Conservation (phyloP, 2,888 invertebrate species). For the Lymantria dispar region DNA sequence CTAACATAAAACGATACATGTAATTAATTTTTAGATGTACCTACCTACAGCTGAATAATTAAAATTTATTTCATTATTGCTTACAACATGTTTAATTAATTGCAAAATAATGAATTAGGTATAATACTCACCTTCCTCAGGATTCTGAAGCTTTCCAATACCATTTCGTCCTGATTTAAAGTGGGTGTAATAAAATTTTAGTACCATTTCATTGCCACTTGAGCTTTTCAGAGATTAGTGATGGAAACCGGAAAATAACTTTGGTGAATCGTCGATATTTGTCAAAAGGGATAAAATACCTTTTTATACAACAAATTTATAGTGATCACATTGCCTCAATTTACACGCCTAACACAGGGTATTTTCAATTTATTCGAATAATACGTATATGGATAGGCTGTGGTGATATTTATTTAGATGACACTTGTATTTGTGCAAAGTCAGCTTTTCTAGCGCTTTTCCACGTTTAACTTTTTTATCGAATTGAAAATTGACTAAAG, state of each 20-base stretch:
- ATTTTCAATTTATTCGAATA: conserved; percentile 42
- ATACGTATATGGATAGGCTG: conserved; percentile 37
- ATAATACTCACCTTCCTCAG: conserved; percentile 40
- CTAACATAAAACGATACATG: too few relatives aligned
- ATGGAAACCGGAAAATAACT: conserved; percentile 37
- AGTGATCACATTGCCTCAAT: conserved; percentile 4
- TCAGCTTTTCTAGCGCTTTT: conserved; percentile 31
- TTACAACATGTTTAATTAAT: too few relatives aligned
- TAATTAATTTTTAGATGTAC: too few relatives aligned
- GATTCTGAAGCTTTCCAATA: conserved; percentile 34
- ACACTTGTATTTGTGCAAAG: conserved; percentile 15
- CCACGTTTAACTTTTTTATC: neutral
- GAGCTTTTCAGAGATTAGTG: conserved; percentile 26
- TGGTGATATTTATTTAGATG: conserved; percentile 56
- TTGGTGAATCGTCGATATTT: conserved; percentile 39
- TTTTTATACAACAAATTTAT: conserved; percentile 27
- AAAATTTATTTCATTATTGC: too few relatives aligned
- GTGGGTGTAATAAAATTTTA: conserved; percentile 11
- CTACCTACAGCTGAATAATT: too few relatives aligned
- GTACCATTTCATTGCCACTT: conserved; percentile 20
- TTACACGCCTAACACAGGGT: neutral
- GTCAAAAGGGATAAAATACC: conserved; percentile 47
- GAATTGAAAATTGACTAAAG: too few relatives aligned
- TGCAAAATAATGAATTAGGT: neutral
- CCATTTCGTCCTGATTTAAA: conserved; percentile 31